Conservation (phyloP, 2,888 invertebrate species). For the Lutraria lutraria region DNA sequence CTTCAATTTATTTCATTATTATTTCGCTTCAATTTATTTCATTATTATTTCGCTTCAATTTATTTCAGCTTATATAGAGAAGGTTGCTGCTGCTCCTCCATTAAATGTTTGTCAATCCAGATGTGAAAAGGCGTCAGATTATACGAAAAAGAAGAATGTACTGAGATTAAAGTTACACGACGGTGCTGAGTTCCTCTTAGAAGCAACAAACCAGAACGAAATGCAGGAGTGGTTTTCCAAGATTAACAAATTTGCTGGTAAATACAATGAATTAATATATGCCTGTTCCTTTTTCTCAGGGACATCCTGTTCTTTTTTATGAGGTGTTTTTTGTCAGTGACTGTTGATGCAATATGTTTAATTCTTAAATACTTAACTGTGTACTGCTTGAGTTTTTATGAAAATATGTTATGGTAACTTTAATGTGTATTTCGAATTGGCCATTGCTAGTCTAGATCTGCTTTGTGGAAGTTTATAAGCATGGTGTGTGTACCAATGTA, state of each 20-base stretch:
- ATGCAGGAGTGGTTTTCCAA: slow-evolving; percentile 97
- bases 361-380: no score
- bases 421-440: no score
- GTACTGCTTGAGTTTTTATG: no score
- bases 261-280: slow-evolving; percentile 39
- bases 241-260: slow-evolving; percentile 95
- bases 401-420: no score
- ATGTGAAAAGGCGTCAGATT: slow-evolving; percentile 96
- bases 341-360: no score
- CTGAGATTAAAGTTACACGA: slow-evolving; percentile 93
- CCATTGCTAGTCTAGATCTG: no score
- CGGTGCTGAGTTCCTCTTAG: slow-evolving; percentile 97
- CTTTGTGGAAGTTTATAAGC: no score
- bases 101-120: slow-evolving; percentile 92
- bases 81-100: slow-evolving; percentile 95
- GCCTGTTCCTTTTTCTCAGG: not conserved
- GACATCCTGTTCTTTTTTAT: not conserved
- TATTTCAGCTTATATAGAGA: slow-evolving; percentile 92
- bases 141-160: slow-evolving; percentile 97
- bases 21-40: not conserved
- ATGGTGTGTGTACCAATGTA: no score
- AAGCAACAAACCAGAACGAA: slow-evolving; percentile 91
- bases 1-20: slow-evolving; percentile 44
- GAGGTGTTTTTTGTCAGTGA: not conserved
- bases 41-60: not conserved